These are phyloP conservation scores for Parthenolecanium corni DNA, from an alignment of 2,888 invertebrate genomes.

Conservation along the genomic window DNA sequence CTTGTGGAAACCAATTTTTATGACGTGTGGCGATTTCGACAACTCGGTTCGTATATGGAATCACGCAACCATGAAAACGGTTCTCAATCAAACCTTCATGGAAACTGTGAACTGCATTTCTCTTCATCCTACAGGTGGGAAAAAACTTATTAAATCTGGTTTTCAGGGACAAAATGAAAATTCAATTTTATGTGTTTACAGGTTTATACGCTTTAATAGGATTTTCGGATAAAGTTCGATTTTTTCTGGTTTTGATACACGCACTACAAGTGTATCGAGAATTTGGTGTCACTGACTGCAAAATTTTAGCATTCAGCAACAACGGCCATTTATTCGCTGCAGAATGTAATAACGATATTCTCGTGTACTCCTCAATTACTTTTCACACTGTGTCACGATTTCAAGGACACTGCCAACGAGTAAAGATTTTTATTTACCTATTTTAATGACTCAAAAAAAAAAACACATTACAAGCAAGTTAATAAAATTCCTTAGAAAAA, in stretches of 20 bases:
- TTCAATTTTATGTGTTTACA: conserved; percentile 37
- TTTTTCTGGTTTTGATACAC: conserved; percentile 77
- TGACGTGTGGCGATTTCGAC: conserved; percentile 67
- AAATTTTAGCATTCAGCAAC: conserved; percentile 65
- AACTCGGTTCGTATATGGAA: conserved; percentile 85
- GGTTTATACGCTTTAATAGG: conserved; percentile 70
- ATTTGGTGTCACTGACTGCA: conserved; percentile 63
- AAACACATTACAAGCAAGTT: too few species aligned
- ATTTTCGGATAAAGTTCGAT: conserved; percentile 79
- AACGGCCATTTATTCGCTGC: conserved; percentile 86
- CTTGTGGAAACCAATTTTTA: conserved; percentile 78
- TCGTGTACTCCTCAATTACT: conserved; percentile 70
- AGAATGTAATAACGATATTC: conserved; percentile 72
- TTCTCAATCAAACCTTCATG: conserved; percentile 63
- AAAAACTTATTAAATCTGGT: background rate
- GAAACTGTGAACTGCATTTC: conserved; percentile 70
- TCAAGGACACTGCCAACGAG: conserved; percentile 68
- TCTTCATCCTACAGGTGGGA: conserved; percentile 50
- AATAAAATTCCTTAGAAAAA: too few species aligned
- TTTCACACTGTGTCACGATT: conserved; percentile 62
- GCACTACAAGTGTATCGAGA: conserved; percentile 61
- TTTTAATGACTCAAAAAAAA: background rate
- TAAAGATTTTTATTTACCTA: conserved; percentile 37
- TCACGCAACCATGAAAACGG: conserved; percentile 68
- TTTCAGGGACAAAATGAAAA: background rate